A percentile compares a stretch with the other conserved stretches of the same genome.
These are phyloP conservation scores for Elaphurus davidianus DNA, from an alignment of 2,113 vertebrate species.

Conservation along the genomic window DNA sequence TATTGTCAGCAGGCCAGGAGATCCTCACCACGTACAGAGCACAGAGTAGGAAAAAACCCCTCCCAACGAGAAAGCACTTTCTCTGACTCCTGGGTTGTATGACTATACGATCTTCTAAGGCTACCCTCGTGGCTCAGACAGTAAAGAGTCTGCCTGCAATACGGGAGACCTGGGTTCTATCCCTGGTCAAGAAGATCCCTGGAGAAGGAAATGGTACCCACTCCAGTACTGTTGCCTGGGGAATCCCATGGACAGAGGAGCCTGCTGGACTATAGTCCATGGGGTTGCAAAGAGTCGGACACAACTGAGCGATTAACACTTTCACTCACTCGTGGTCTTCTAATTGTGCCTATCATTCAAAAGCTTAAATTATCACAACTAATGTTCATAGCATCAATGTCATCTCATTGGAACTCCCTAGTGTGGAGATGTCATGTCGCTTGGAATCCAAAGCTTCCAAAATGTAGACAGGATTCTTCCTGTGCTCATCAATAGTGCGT, in stretches of 20 bases:
- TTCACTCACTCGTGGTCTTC: background rate
- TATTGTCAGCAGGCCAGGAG: background rate
- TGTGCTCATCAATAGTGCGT: fast-evolving
- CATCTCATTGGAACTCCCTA: background rate
- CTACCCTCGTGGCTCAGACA: background rate
- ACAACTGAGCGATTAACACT: background rate
- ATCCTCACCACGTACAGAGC: background rate
- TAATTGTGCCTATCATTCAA: background rate
- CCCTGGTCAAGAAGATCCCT: background rate
- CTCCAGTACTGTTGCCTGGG: background rate
- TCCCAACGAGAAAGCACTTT: background rate
- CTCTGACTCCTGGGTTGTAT: background rate
- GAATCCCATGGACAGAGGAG: background rate
- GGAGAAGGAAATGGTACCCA: background rate
- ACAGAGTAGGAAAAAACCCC: background rate
- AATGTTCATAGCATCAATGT: background rate
- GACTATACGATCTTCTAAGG: background rate
- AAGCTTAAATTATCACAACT: background rate
- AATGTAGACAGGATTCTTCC: background rate
- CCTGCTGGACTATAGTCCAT: background rate
- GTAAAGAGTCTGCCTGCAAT: background rate
- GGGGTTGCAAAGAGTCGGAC: background rate
- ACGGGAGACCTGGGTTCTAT: background rate
- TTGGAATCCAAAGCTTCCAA: background rate
- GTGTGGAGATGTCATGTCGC: background rate